Evolutionary conservation across 2,888 invertebrate genomes (phyloP).

Genomic region (Athrips mouffetella): DNA sequence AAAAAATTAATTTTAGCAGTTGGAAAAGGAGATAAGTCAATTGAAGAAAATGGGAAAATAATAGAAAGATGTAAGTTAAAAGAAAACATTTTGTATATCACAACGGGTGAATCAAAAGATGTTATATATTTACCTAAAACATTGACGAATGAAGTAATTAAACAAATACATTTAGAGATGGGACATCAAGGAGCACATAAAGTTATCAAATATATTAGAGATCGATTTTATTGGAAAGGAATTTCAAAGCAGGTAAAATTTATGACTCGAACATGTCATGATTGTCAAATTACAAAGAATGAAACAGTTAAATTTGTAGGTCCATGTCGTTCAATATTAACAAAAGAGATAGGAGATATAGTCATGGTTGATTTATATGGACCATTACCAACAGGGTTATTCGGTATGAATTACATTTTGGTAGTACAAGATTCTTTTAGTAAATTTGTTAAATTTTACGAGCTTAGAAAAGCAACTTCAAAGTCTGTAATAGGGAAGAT

Average conservation of each 20-base stretch:
- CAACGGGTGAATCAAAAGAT: not conserved
- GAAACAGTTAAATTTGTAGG: slow-evolving; percentile 13
- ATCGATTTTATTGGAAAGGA: slow-evolving; percentile 25
- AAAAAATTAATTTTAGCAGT: too few relatives aligned
- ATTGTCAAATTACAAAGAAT: slow-evolving; percentile 24
- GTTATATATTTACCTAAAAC: slow-evolving; percentile 2
- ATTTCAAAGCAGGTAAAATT: slow-evolving; percentile 17
- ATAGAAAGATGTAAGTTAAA: not conserved
- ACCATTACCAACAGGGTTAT: not conserved
- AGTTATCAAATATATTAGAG: slow-evolving; percentile 22
- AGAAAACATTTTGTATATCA: not conserved
- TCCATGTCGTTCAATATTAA: not conserved
- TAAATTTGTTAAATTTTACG: not conserved
- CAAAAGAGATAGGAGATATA: not conserved
- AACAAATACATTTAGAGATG: slow-evolving; percentile 26
- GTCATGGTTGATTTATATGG: not conserved
- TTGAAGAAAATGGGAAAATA: not conserved
- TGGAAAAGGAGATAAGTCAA: too few relatives aligned
- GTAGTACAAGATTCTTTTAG: not conserved
- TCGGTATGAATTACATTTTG: not conserved
- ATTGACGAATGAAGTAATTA: slow-evolving; percentile 12
- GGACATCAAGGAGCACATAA: slow-evolving; percentile 28
- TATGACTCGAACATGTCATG: slow-evolving; percentile 21
- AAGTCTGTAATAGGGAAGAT: not conserved
- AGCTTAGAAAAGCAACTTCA: not conserved